Base-by-base conservation (phyloP, 2,888 invertebrate species). In the Erebia ligea region DNA sequence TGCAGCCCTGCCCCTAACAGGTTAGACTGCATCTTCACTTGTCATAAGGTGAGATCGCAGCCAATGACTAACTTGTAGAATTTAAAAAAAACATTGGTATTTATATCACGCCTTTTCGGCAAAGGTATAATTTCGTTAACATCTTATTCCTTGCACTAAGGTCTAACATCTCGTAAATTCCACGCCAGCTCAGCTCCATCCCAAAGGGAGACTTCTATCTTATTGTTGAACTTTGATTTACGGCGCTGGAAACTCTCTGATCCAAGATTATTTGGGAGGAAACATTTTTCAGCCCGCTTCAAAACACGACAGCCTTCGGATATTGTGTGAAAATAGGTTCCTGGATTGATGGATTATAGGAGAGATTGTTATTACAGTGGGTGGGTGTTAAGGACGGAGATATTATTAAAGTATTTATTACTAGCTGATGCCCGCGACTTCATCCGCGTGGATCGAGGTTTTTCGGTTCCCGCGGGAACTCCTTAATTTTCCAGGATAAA, bases 171-270 rank as follows among this genome's bases (percentile, higher is more conserved):
- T 66, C 67, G 63, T 71, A 69, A 69, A 69, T 69, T 73, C 78
- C 77, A 77, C 77, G 81, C 82, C 84, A 81, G 80, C 76, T 75
- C 75, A 79, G 75, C 84, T 82, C 84, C 84, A 83, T 86, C 80
- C 83, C 79, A 69, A 76, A 75, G 81, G 80, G 80, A 79, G 82
- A 81, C 80, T 82, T 82, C 82, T 79, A 84, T 85, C 84, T 82
- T 83, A 87, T 87, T 87, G 86, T 87, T 83, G 78, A 81, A 83
- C 82, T 83, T 83, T 87, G 87, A 75, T 78, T 76, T 76, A 76
- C 75, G 75, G 72, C 67, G 69, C 54, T 69, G 77, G 71, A 74
- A 77, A 77, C 75, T 74, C 70, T 54, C 70, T 72, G 71, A 73
- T 72, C 73, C 69, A 68, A 74, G 72, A 74, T 76, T 73, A 73